phyloP scores from a whole-genome alignment of 2,113 vertebrate genomes.

The Tinamus guttatus region DNA sequence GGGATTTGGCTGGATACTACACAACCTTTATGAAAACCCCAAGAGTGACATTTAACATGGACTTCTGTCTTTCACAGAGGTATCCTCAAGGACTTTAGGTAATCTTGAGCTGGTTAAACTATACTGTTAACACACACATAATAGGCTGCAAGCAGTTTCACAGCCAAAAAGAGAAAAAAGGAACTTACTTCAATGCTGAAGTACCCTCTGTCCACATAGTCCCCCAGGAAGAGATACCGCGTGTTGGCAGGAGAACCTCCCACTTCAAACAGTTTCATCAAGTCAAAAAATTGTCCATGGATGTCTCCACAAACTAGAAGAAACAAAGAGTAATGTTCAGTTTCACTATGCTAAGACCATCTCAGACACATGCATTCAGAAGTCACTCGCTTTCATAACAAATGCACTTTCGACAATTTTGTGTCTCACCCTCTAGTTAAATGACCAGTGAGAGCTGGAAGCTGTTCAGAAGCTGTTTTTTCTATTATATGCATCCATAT shows the following conservation, averaged over 20 bases:
- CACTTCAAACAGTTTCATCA: constrained; percentile 99
- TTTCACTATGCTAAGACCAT: not conserved
- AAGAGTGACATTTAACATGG: not conserved
- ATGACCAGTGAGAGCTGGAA: not conserved
- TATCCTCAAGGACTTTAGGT: not conserved
- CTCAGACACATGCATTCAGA: not conserved
- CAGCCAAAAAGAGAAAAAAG: not conserved
- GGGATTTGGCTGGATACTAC: not conserved
- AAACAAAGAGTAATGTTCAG: constrained; percentile 37
- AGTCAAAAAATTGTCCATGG: constrained; percentile 98
- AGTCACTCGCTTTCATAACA: not conserved
- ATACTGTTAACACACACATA: not conserved
- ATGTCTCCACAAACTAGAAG: constrained; percentile 96
- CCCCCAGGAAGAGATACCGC: constrained; percentile 98
- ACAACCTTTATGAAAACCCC: not conserved
- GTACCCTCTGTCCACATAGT: constrained; percentile 99
- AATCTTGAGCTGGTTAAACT: not conserved
- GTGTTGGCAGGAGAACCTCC: constrained; percentile 97
- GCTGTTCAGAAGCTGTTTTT: not conserved
- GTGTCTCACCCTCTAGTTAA: not conserved
- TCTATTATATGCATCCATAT: not conserved
- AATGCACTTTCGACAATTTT: not conserved
- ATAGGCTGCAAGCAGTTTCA: not conserved
- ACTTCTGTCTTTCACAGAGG: not conserved
- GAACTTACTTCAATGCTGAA: constrained; percentile 99